Conservation (phyloP, 2,113 vertebrate species). For the Lethenteron camtschaticum region DNA sequence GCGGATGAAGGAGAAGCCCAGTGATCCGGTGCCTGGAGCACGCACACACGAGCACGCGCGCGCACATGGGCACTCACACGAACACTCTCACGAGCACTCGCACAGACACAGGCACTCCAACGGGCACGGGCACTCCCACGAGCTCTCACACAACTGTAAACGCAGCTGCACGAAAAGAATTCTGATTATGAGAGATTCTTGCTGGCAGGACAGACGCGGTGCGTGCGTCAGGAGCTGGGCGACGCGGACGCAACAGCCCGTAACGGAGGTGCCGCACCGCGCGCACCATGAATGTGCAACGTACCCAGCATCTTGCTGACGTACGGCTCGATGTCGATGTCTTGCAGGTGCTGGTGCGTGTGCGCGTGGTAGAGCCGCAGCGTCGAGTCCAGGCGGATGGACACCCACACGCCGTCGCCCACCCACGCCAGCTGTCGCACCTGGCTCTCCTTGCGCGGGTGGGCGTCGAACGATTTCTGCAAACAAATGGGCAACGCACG, state of each 20-base stretch:
- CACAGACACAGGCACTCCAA: too few relatives aligned
- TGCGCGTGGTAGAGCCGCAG: slow-evolving; percentile 62
- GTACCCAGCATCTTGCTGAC: slow-evolving; percentile 80
- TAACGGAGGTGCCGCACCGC: too few relatives aligned
- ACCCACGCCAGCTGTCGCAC: slow-evolving; percentile 61
- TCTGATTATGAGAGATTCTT: too few relatives aligned
- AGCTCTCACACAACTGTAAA: too few relatives aligned
- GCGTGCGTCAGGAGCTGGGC: too few relatives aligned
- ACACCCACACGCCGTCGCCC: slow-evolving; percentile 69
- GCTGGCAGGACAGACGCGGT: too few relatives aligned
- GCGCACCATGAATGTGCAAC: slow-evolving; percentile 10
- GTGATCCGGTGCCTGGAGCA: slow-evolving; percentile 49
- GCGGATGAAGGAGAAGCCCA: slow-evolving; percentile 70
- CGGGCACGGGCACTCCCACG: too few relatives aligned
- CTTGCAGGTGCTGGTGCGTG: slow-evolving; percentile 60
- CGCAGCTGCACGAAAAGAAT: too few relatives aligned
- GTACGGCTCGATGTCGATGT: slow-evolving; percentile 73
- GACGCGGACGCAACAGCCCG: too few relatives aligned
- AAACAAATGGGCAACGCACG: too few relatives aligned
- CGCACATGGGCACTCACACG: too few relatives aligned
- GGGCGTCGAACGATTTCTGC: slow-evolving; percentile 65
- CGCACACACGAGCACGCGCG: not conserved
- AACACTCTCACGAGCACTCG: too few relatives aligned
- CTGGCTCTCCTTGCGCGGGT: slow-evolving; percentile 66
- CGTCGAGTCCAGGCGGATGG: slow-evolving; percentile 61